Percentiles rank a stretch among this genome's conserved stretches.
These are phyloP conservation scores for Pelochelys cantorii DNA, from an alignment of 2,797 vertebrate species.

Conservation along the genomic window DNA sequence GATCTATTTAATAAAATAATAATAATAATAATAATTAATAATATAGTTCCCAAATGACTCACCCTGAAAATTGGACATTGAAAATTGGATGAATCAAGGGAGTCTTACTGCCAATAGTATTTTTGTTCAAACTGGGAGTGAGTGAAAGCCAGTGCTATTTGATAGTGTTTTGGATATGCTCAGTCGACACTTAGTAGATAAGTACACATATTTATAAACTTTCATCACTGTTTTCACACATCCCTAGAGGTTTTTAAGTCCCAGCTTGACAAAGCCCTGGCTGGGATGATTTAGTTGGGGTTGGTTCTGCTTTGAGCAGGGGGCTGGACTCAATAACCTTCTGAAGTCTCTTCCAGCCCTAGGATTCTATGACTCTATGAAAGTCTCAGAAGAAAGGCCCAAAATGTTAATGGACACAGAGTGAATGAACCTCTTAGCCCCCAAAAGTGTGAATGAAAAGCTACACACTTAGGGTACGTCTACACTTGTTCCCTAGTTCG, in stretches of 20 bases:
- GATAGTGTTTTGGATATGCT: not conserved
- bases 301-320: no score
- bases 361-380: no score
- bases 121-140: not conserved
- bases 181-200: not conserved
- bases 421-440: not conserved
- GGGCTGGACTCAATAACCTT: no score
- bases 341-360: no score
- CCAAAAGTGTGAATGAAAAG: not conserved
- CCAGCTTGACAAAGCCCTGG: no score
- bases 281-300: no score
- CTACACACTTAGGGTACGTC: not conserved
- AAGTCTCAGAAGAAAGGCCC: not conserved
- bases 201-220: not conserved
- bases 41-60: constrained; percentile 26
- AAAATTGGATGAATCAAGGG: not conserved
- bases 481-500: no score
- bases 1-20: constrained; percentile 6
- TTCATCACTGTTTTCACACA: not conserved
- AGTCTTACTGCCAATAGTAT: not conserved
- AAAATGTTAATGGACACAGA: not conserved
- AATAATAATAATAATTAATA: not conserved
- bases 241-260: no score
- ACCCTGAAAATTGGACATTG: not conserved
- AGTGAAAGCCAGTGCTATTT: not conserved